Base-by-base conservation (phyloP, 2,797 vertebrate genomes). In the Apogon hyalosoma region DNA sequence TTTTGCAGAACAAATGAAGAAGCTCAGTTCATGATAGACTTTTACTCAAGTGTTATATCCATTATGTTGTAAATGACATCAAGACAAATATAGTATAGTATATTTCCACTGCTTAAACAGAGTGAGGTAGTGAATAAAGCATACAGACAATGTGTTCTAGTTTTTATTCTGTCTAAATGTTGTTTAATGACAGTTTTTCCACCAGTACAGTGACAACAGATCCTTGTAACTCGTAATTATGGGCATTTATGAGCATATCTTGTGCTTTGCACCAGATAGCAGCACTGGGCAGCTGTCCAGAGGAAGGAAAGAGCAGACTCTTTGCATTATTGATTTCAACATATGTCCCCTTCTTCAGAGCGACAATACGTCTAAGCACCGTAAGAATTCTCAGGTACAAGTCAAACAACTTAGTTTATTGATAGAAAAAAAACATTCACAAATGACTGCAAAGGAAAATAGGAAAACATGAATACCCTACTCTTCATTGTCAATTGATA, bases 221-320 rank as follows among this genome's bases (percentile, higher is more conserved):
- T 71, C 56, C 64, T 46, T 53, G 45, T 49, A 66, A 72, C 28
- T 79, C 15, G 45, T 46, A 78, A 39, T 24, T 59, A 54, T 65
- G 52, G 58, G 63, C 73, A 47, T 63, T 58, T 59, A 18, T 54
- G 69, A 75, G 67, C 62, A 63, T 70, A 57, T 71, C 56, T 82
- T 90, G 88, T 90, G 86, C 87, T 87, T 87, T 85, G 81, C 73
- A 82, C 84, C 71, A 77, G 57, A 63, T 77, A 68, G 73, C 82
- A 83, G 86, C 71, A 56, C 48, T 67, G 79, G 73, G 69, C 80
- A 75, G 80, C 73, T 76, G 77, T 88, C 78, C 63, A 52, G 70
- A 80, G 56, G 67, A 84, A 28, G 6, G 57, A 74, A 12, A 38
- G 65, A 68, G 64, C 54, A 56, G 58, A 73, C 72, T 42, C 64